A percentile compares a stretch with the other conserved stretches of the same genome.
Evolutionary conservation across 2,113 vertebrate species (phyloP).

Genomic region (Variabilichromis moorii): DNA sequence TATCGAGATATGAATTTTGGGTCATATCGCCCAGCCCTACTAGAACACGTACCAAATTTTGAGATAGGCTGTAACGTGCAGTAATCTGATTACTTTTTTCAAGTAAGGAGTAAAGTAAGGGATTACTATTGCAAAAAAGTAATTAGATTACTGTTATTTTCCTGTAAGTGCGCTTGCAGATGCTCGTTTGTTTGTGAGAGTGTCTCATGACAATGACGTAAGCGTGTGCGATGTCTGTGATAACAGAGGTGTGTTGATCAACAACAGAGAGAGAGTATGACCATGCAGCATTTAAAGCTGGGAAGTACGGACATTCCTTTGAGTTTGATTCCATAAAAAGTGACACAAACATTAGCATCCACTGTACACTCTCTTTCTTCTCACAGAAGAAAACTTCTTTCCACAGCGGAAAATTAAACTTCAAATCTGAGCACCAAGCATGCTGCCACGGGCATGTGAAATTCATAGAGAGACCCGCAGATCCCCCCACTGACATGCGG

Average conservation of each 20-base stretch:
- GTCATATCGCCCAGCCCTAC: neutral
- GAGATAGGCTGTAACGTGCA: neutral
- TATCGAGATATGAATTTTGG: no score
- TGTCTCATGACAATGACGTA: neutral
- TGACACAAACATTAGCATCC: neutral
- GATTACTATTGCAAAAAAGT: neutral
- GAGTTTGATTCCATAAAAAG: neutral
- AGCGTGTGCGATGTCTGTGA: neutral
- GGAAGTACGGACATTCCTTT: neutral
- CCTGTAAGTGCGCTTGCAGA: neutral
- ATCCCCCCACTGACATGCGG: neutral
- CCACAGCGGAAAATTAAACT: neutral
- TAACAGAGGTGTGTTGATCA: neutral
- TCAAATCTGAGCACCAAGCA: neutral
- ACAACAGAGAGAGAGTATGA: neutral
- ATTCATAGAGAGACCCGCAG: neutral
- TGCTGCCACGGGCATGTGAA: neutral
- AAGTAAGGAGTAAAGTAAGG: neutral
- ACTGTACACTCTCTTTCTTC: neutral
- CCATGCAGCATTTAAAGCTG: fast-evolving
- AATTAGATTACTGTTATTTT: neutral
- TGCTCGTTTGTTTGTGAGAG: neutral
- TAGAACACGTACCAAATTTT: neutral
- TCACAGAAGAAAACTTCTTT: neutral
- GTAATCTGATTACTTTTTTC: neutral